phyloP scores from a whole-genome alignment of 2,113 vertebrate genomes.

The Lamprotornis superbus region DNA sequence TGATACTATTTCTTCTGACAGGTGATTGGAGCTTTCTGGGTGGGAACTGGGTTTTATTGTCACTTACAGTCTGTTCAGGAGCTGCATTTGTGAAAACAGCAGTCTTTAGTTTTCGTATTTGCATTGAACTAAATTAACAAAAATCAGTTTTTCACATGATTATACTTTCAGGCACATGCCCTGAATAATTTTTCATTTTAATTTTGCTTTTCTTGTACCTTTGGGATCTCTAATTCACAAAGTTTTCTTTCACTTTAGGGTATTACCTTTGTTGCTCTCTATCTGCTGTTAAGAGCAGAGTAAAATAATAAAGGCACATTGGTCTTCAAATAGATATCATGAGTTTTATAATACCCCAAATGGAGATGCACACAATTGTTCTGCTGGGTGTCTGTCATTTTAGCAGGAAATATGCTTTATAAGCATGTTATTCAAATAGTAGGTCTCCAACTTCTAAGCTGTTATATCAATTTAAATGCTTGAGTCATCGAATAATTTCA shows the following conservation, averaged over 20 bases:
- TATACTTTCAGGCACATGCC: neutral
- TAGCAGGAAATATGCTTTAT: neutral
- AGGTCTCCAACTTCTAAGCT: neutral
- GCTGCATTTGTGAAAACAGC: neutral
- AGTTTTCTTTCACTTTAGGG: neutral
- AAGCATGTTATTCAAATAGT: neutral
- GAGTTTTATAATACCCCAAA: neutral
- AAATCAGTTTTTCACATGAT: neutral
- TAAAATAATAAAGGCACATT: neutral
- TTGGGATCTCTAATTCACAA: neutral
- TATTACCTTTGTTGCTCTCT: neutral
- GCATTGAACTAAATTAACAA: neutral
- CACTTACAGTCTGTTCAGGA: neutral
- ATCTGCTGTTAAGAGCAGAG: neutral
- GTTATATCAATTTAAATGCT: neutral
- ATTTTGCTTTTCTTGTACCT: neutral
- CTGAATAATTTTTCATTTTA: neutral
- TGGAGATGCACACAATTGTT: neutral
- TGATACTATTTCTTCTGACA: neutral
- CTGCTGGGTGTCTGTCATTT: neutral
- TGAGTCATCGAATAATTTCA: neutral
- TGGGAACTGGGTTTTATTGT: neutral
- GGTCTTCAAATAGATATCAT: neutral
- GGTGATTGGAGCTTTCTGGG: neutral
- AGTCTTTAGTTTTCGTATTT: neutral